Base-by-base conservation (phyloP, 53 echinoderm and acorn worm species). In the Zoroaster sp. region DNA sequence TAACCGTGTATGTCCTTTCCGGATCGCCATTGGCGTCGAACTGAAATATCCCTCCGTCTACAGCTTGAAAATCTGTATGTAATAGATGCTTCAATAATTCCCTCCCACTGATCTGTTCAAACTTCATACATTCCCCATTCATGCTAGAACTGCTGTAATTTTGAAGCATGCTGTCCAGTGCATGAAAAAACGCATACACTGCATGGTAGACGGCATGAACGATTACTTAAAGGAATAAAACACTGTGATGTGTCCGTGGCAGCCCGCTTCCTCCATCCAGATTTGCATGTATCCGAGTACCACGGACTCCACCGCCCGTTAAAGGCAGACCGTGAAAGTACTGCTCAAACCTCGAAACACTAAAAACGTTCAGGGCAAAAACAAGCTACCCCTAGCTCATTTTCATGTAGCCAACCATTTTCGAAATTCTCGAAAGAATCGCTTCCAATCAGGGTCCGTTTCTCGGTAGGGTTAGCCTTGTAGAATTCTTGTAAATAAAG, bases 11-110 rank as follows among this genome's bases (percentile, higher is more conserved):
- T 7, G 40, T 37, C 23, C 75, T 75, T 5, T 23, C 37, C 7
- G 74, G 75, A 1, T 87, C 88, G 15, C 88, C 88, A 42, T 82
- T 82, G 31, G 17, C 42, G 33, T 67, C 82, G 40, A 82, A 82
- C 14, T 42, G 82, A 66, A 82, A 82, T n/a, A n/a, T n/a, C 45
- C 30, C 66, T 14, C 82, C 82, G 43, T 67, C 82, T 1, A 31
- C 82, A 31, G 66, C 82, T 40, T 65, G 41, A 14, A 82, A 82
- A 0, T 82, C 43, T 30, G 41, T 66, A 4, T 35, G 42, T 66
- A 82, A 66, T 35, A 82, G 41, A 32, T 66, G 66, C 14, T 66
- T 66, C 9, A 82, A 66, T 30, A 82, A 82, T 82, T 43, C 30
- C 82, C 82, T 8, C 20, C 15, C 13, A 66, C 30, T 5, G 54